phyloP scores from a whole-genome alignment of 2,113 vertebrate species.

The Chroicocephalus ridibundus region DNA sequence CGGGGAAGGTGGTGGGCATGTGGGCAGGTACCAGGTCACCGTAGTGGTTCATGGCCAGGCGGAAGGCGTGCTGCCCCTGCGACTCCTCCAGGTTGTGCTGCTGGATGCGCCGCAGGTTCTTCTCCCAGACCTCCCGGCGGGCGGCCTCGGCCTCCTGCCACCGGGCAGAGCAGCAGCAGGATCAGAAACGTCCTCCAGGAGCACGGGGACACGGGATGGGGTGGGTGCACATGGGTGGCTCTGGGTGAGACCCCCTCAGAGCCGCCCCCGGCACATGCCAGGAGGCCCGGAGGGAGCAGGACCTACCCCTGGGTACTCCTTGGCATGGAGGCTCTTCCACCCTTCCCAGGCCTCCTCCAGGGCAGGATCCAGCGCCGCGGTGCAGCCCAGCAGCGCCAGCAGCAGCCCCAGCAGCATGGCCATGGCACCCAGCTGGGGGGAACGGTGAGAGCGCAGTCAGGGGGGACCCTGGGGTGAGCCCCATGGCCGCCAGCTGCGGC shows the following conservation, averaged over 20 bases:
- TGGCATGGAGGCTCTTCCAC: slow-evolving; percentile 30
- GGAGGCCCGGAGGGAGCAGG: not conserved
- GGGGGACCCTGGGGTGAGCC: not conserved
- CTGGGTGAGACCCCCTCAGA: too few species aligned
- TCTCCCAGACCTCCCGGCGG: slow-evolving; percentile 51
- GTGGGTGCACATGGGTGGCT: not conserved
- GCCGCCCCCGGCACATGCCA: accelerated
- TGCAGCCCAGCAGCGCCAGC: not conserved
- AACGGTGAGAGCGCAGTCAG: not conserved
- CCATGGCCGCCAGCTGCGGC: not conserved
- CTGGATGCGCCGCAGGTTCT: slow-evolving; percentile 45
- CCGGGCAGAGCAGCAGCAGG: accelerated
- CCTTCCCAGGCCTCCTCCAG: slow-evolving; percentile 41
- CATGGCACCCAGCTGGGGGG: not conserved
- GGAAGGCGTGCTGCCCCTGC: slow-evolving; percentile 2
- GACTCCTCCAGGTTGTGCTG: slow-evolving; percentile 40
- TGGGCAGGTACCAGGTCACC: slow-evolving; percentile 48
- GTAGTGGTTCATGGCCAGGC: slow-evolving; percentile 55
- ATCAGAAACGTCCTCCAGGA: accelerated
- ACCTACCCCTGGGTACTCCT: slow-evolving; percentile 30
- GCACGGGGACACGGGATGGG: accelerated
- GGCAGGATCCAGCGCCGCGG: accelerated
- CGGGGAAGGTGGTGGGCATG: accelerated
- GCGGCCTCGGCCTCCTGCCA: not conserved
- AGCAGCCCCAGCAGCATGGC: not conserved